phyloP scores from a whole-genome alignment of 2,888 invertebrate genomes.

The Hydroisotoma schaefferi region DNA sequence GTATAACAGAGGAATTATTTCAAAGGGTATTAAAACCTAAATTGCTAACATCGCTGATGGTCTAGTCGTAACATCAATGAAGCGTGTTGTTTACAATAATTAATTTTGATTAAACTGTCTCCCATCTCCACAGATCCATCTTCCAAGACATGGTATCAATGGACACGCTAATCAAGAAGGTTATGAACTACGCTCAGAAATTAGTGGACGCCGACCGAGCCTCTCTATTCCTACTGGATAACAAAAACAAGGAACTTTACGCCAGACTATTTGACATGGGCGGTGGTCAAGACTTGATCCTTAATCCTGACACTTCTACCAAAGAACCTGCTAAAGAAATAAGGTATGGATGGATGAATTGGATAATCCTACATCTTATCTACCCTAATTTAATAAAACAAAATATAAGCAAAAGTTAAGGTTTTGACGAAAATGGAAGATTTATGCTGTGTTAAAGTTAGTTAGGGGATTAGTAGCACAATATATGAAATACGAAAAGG shows the following conservation, averaged over 20 bases:
- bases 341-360: conserved; percentile 49
- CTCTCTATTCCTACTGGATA: conserved; percentile 75
- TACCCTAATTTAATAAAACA: too few species aligned
- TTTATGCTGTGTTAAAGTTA: too few species aligned
- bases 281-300: conserved; percentile 48
- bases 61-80: too few species aligned
- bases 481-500: too few species aligned
- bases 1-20: too few species aligned
- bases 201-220: conserved; percentile 79
- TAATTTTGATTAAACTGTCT: background rate
- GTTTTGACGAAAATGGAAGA: too few species aligned
- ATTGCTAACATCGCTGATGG: too few species aligned
- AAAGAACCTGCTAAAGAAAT: conserved; percentile 49
- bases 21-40: too few species aligned
- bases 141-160: conserved; percentile 74
- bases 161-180: conserved; percentile 39
- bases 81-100: background rate
- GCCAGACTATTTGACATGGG: conserved; percentile 66
- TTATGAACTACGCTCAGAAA: conserved; percentile 50
- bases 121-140: conserved; percentile 62
- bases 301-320: conserved; percentile 49
- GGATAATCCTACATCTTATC: too few species aligned
- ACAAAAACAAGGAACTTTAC: conserved; percentile 68
- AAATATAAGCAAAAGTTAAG: too few species aligned
- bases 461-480: too few species aligned